Percentiles rank a stretch among this genome's conserved stretches.
phyloP scores from a whole-genome alignment of 2,797 vertebrate genomes.

The Lacerta bilineata region DNA sequence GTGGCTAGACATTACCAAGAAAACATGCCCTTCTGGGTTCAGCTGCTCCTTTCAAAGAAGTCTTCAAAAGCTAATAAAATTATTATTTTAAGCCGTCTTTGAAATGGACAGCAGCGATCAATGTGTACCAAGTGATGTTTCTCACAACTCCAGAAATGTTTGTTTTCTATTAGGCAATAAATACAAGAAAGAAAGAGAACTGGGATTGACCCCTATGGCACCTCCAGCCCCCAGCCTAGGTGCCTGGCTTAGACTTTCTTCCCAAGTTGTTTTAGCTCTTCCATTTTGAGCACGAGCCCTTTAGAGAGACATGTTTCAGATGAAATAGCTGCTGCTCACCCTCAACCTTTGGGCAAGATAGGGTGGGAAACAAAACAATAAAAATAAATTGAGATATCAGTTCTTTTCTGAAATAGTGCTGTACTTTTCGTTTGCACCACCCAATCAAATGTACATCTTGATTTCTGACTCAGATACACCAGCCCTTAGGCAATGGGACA shows the following conservation, averaged over 20 bases:
- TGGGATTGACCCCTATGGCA: too few species aligned
- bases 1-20: neutral
- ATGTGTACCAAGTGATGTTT: too few species aligned
- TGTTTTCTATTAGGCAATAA: too few species aligned
- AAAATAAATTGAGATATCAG: neutral
- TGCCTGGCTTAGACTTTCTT: too few species aligned
- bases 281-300: neutral
- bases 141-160: too few species aligned
- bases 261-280: too few species aligned
- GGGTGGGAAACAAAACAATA: neutral
- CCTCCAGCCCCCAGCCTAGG: too few species aligned
- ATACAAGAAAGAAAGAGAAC: too few species aligned
- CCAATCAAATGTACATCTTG: neutral
- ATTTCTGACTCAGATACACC: neutral
- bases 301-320: neutral
- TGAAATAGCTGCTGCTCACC: neutral
- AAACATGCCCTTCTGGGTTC: slow-evolving; percentile 5
- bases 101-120: too few species aligned
- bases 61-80: slow-evolving; percentile 40
- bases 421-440: neutral
- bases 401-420: neutral
- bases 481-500: neutral
- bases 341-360: neutral
- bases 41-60: slow-evolving; percentile 27
- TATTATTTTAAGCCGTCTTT: neutral